Conservation (phyloP, 2,797 vertebrate genomes). For the Onychomys torridus region DNA sequence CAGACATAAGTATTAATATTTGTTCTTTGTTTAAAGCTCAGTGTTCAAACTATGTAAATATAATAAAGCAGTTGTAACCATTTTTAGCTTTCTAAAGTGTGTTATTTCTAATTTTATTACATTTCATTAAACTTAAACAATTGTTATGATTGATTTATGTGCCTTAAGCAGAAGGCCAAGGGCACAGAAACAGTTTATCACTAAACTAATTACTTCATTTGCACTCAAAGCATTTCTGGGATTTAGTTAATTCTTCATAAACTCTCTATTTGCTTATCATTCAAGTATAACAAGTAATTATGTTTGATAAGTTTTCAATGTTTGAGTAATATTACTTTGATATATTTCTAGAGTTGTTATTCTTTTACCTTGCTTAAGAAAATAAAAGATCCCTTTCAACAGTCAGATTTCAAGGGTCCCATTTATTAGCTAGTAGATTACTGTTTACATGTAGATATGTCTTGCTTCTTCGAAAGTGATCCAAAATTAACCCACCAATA, state of each 20-base stretch:
- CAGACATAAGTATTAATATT: neutral
- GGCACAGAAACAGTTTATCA: neutral
- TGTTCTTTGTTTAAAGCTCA: constrained; percentile 54
- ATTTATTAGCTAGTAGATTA: neutral
- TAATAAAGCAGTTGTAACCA: constrained; percentile 35
- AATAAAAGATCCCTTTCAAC: neutral
- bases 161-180: constrained; percentile 16
- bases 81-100: constrained; percentile 39
- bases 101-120: constrained; percentile 55
- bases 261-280: constrained; percentile 23
- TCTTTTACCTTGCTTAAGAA: neutral
- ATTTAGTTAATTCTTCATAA: constrained; percentile 48
- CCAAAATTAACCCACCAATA: neutral
- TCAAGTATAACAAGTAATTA: constrained; percentile 1
- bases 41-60: neutral
- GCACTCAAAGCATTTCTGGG: neutral
- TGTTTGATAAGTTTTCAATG: neutral
- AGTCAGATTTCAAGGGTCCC: neutral
- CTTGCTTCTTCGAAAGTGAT: neutral
- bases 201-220: constrained; percentile 40
- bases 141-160: constrained; percentile 26
- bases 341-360: neutral
- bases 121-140: constrained; percentile 31
- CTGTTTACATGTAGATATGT: neutral
- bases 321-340: neutral